Conservation (phyloP, 2,888 invertebrate species). For the Brachypterus glaber region DNA sequence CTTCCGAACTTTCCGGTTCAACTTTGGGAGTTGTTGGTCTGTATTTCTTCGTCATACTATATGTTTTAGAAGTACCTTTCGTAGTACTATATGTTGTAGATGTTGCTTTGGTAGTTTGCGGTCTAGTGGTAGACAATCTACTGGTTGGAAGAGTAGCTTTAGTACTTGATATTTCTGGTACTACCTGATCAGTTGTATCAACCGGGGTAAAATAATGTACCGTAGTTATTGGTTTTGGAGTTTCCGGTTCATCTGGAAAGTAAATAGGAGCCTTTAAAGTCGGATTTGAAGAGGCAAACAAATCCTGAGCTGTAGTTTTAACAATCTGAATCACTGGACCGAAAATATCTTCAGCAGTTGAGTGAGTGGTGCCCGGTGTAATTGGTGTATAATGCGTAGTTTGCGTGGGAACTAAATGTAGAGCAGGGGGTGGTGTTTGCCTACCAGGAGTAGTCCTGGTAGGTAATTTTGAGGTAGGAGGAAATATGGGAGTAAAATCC, state of each 20-base stretch:
- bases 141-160: not conserved
- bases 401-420: not conserved
- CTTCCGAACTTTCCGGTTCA: not conserved
- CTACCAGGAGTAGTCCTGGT: slow-evolving; percentile 1
- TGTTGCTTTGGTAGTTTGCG: slow-evolving; percentile 5
- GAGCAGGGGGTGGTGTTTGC: slow-evolving; percentile 4
- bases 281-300: no score
- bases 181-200: slow-evolving; percentile 17
- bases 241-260: slow-evolving; percentile 7
- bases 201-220: slow-evolving; percentile 26
- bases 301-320: no score
- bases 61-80: no score
- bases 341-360: not conserved
- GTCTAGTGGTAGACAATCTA: slow-evolving; percentile 3
- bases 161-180: slow-evolving; percentile 5
- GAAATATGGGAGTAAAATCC: no score
- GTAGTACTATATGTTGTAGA: slow-evolving; percentile 9
- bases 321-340: no score
- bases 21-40: no score
- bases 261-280: no score
- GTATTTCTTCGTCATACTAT: no score
- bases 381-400: no score
- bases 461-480: not conserved
- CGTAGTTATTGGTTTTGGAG: slow-evolving; percentile 18
- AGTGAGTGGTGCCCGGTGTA: slow-evolving; percentile 4